phyloP scores from a whole-genome alignment of 2,113 vertebrate species.

The Podocnemis expansa region DNA sequence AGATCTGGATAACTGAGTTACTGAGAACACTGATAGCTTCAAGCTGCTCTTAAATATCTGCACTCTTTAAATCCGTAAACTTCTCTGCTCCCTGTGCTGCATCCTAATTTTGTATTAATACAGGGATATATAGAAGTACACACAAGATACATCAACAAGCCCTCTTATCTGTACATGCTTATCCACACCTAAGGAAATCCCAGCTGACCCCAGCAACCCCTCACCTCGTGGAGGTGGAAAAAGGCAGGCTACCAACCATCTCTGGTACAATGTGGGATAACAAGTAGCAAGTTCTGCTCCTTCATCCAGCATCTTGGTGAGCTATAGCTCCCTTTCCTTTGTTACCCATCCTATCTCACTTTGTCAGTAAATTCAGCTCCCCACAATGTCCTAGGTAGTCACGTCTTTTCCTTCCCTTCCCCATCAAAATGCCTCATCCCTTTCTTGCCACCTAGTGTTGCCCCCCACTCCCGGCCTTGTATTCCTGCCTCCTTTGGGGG shows the following conservation, averaged over 20 bases:
- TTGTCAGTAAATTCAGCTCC: neutral
- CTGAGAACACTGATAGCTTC: neutral
- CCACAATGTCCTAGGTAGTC: neutral
- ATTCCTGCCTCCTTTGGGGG: neutral
- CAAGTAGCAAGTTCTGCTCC: neutral
- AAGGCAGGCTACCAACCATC: neutral
- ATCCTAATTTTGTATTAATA: too few relatives aligned
- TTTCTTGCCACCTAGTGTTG: neutral
- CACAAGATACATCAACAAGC: too few relatives aligned
- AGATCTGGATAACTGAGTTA: neutral
- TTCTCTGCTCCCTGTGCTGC: neutral
- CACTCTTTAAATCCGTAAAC: neutral
- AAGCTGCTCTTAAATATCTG: neutral
- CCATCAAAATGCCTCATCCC: neutral
- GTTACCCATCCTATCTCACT: neutral
- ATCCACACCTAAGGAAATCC: rapidly evolving
- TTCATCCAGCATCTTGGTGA: neutral
- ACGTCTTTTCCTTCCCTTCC: neutral
- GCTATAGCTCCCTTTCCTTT: rapidly evolving
- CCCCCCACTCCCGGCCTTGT: neutral
- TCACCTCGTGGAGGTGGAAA: neutral
- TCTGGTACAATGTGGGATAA: neutral
- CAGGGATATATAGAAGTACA: too few relatives aligned
- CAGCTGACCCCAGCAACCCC: neutral
- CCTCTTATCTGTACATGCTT: rapidly evolving